These are phyloP conservation scores for Marmota flaviventris DNA, from an alignment of 2,113 vertebrate species.

Conservation along the genomic window DNA sequence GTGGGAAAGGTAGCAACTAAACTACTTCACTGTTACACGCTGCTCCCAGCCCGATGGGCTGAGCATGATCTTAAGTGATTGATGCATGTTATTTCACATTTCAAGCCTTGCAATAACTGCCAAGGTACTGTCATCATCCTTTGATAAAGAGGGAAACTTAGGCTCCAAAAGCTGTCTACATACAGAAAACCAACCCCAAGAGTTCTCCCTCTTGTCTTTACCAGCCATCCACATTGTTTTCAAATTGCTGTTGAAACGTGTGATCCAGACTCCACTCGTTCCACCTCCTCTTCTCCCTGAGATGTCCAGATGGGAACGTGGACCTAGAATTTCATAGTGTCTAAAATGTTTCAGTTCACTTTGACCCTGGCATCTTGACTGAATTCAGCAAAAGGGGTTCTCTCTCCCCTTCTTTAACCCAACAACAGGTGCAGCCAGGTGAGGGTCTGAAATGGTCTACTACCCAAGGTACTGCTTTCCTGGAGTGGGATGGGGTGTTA, in stretches of 20 bases:
- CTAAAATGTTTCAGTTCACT: background rate
- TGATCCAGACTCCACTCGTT: background rate
- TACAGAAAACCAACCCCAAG: background rate
- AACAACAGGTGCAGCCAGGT: too few relatives aligned
- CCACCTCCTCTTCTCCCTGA: background rate
- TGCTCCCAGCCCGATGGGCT: background rate
- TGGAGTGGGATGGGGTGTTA: rapidly evolving
- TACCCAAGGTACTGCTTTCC: background rate
- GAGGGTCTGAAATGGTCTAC: background rate
- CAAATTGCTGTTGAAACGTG: background rate
- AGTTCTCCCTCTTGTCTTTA: background rate
- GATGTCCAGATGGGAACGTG: background rate
- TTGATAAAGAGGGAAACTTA: background rate
- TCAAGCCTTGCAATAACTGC: background rate
- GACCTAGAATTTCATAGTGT: background rate
- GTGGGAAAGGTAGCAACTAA: background rate
- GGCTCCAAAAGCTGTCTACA: background rate
- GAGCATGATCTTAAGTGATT: background rate
- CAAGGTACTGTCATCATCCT: background rate
- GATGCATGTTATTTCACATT: background rate
- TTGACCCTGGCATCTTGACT: background rate
- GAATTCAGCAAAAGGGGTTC: background rate
- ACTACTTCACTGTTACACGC: background rate
- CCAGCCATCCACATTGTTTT: background rate
- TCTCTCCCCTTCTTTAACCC: background rate